Evolutionary conservation across 2,888 invertebrate species (phyloP), one percentile per base, ranked within the genome.

Genomic region (Abrostola triplasia): DNA sequence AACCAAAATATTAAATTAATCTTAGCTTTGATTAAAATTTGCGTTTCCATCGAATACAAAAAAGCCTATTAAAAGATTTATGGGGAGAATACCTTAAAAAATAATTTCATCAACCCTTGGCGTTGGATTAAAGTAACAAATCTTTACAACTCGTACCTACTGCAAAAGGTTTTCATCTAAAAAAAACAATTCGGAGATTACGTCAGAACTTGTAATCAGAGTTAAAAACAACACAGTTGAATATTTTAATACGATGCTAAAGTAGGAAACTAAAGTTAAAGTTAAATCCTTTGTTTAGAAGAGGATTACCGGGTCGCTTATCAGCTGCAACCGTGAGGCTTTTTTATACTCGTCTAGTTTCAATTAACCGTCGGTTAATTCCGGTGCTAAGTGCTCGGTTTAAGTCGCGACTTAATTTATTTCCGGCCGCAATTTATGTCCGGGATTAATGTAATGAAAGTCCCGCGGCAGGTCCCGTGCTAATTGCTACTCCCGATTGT

Each of bases 361-460:
- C 93, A 94, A 94, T 94, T 93, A 92, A 90, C 79, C 85, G 84
- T 86, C 87, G 84, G 90, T 92, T 93, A 92, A 93, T 92, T 90
- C 89, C 83, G 73, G 81, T 73, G 90, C 88, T 91, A 92, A 93
- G 91, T 92, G 90, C 86, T 89, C 81, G 91, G 90, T 90, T 91
- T 89, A 89, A 91, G 87, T 84, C 84, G 86, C 84, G 85, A 88
- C 88, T 92, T 88, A 92, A 92, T 92, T 93, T 92, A 92, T 92
- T 86, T 90, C 85, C 82, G 79, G 82, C 88, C 87, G 81, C 89
- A 92, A 92, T 92, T 92, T 92, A 92, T 90, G 87, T 83, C 83
- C 84, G 61, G 90, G 90, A 91, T 92, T 93, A 92, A 90, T 89
- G 88, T 90, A 90, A 90, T 90, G 89, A 87, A 88, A 90, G 89